phyloP scores from a whole-genome alignment of 1,140 invertebrate genomes.

The Hestina assimilis region DNA sequence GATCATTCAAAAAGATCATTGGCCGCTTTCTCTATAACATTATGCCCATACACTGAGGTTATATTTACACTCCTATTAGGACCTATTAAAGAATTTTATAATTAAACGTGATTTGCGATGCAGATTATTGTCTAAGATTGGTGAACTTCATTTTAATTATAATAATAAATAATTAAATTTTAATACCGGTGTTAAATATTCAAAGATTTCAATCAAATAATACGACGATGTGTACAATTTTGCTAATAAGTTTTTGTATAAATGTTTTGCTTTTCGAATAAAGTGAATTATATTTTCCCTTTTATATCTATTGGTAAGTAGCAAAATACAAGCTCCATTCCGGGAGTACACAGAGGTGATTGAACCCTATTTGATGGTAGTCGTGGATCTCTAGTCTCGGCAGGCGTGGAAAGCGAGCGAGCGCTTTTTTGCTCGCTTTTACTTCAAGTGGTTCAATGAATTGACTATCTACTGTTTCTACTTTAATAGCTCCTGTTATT shows the following conservation, averaged over 20 bases:
- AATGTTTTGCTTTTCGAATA: no score
- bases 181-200: no score
- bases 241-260: no score
- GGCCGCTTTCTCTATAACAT: conserved; percentile 12
- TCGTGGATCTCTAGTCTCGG: conserved; percentile 27
- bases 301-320: conserved; percentile 20
- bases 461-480: conserved; percentile 8
- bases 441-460: conserved; percentile 19
- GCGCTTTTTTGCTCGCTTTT: conserved; percentile 27
- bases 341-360: conserved; percentile 27
- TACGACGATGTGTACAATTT: neutral
- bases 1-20: neutral
- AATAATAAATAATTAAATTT: no score
- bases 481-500: neutral
- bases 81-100: conserved; percentile 9
- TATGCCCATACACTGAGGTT: conserved; percentile 1
- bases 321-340: conserved; percentile 25
- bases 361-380: conserved; percentile 33
- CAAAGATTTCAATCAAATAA: neutral
- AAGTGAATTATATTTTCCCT: neutral
- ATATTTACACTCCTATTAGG: conserved; percentile 11
- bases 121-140: no score
- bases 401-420: conserved; percentile 21
- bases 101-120: neutral
- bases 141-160: no score